Base-by-base conservation (phyloP, 2,888 invertebrate species). In the Rotaria sp. region DNA sequence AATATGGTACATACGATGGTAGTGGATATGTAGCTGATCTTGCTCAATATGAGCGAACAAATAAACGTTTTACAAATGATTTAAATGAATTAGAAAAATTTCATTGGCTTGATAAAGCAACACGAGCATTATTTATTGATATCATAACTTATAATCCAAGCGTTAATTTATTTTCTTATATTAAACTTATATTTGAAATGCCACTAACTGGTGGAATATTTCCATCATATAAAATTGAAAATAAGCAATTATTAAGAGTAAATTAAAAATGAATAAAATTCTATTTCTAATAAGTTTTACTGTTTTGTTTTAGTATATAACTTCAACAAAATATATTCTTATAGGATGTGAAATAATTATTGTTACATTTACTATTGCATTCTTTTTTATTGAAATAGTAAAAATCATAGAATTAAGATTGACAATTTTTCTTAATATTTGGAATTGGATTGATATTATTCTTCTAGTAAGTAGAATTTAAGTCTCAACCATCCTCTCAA, bases 71-170 rank as follows among this genome's bases (percentile, higher is more conserved):
- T n/a, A 80, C 13, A 26, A 45, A n/a, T 26, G n/a, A 80, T 45
- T 45, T 80, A 26, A 80, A 80, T n/a, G 41, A 80, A n/a, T 80
- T 80, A 45, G n/a, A 45, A 80, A 45, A 26, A 80, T 41, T n/a
- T 45, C 24, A 80, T n/a, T 80, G 80, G 80, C 41, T 80, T 80
- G 80, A 80, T 45, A 80, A 45, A 80, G 80, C 80, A n/a, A 80
- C 80, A 26, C 80, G 80, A 26, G 80, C 80, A 38, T 24, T 80
- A 80, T 80, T 80, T n/a, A 45, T 80, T 45, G 80, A 80, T 80
- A 80, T 80, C 11, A 80, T 80, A 10, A 80, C 45, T 26, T 80
- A 80, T 45, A 80, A 80, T 80, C 80, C 80, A 45, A 80, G 80
- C 26, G 45, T 45, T 13, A 80, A 80, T 80, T n/a, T 80, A 41